A percentile compares a stretch with the other conserved stretches of the same genome.
Conservation (phyloP, 1,140 invertebrate genomes). For the Hermetia illucens region DNA sequence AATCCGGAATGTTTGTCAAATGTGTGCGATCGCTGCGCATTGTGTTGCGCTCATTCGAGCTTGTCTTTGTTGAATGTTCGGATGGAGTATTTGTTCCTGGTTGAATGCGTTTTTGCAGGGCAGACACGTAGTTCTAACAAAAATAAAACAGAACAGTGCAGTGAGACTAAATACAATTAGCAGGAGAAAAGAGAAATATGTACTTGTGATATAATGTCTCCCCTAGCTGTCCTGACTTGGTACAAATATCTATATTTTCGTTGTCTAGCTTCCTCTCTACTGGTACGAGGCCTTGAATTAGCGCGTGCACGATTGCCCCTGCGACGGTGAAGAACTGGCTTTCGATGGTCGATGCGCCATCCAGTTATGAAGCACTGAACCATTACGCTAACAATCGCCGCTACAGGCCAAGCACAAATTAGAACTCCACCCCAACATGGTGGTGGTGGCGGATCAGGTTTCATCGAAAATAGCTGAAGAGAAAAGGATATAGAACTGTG, state of each 20-base stretch:
- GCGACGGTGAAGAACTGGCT: conserved; percentile 19
- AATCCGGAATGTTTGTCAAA: conserved; percentile 43
- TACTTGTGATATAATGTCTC: conserved; percentile 79
- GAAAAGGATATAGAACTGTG: no score
- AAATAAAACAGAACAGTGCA: background rate
- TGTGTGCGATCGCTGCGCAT: conserved; percentile 58
- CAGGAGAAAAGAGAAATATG: conserved; percentile 1
- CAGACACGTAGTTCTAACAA: conserved; percentile 64
- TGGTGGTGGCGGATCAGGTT: conserved; percentile 24
- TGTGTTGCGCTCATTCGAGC: conserved; percentile 48
- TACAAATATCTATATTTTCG: conserved; percentile 79
- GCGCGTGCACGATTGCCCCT: conserved; percentile 1
- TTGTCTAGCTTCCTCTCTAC: conserved; percentile 58
- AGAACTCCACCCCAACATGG: conserved; percentile 26
- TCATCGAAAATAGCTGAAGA: conserved; percentile 22
- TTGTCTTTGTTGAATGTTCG: conserved; percentile 32
- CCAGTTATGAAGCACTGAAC: conserved; percentile 29
- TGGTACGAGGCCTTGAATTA: conserved; percentile 39
- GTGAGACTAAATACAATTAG: background rate
- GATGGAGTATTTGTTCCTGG: conserved; percentile 31
- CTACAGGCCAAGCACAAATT: conserved; percentile 25
- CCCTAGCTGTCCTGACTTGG: conserved; percentile 74
- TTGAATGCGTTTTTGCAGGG: conserved; percentile 49
- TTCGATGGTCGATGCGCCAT: conserved; percentile 28
- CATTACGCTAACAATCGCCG: conserved; percentile 27